Evolutionary conservation across 2,113 vertebrate genomes (phyloP), one percentile per base, ranked within the genome.

Genomic region (Chrysochloris asiatica): DNA sequence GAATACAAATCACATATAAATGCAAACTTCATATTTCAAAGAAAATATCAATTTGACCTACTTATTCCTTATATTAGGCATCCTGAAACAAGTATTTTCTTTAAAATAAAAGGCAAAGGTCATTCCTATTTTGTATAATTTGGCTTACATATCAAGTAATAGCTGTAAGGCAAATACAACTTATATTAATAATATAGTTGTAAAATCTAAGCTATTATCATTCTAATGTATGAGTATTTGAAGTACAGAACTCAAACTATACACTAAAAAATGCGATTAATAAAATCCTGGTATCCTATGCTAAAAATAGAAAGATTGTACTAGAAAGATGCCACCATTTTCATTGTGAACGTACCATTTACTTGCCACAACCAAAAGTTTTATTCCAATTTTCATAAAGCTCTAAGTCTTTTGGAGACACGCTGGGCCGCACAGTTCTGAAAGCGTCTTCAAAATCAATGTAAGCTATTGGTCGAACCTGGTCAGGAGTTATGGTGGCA

Each of bases 301-400:
- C 26, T 83, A 52, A 69, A 41, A 65, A 54, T 17, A 38, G 36
- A 59, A 54, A 72, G 41, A n/a, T 7, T 12, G 16, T 8, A 28
- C 38, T n/a, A 26, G 16, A 61, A 13, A 78, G 30, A 36, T 43
- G 45, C 22, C 75, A 22, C 11, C 28, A n/a, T 88, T 81, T 78
- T 77, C 19, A 43, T 52, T 36, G 47, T 22, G 89, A 48, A 50
- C 22, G 54, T 7, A 47, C 45, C 36, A 7, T 12, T 95, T 75
- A 99, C 91, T 98, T 98, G 12, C 99, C 98, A 41, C 99, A 99
- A 77, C 99, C 99, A 78, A 99, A 99, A 0, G 98, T 99, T 95
- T 98, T 98, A 95, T 99, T 99, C 99, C 99, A 99, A 21, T 98
- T 97, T 61, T 99, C 98, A 61, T 99, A 99, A 19, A 99, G 97